Evolutionary conservation across 2,888 invertebrate species (phyloP).

Genomic region (Diplazon laetatorius): DNA sequence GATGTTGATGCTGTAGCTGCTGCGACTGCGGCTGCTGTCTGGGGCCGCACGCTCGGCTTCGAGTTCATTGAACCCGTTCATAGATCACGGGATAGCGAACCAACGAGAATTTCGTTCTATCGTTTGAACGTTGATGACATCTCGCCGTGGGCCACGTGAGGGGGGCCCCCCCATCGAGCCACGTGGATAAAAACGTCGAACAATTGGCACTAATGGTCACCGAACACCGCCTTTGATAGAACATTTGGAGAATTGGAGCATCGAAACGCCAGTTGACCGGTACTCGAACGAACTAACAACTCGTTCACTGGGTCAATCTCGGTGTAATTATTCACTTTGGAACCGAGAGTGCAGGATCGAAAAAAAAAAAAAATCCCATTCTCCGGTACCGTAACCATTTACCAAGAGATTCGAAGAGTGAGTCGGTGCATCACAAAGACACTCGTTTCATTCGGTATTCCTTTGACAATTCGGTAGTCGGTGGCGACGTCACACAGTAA

Average conservation of each 20-base stretch:
- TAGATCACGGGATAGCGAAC: conserved; percentile 26
- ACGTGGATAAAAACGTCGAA: conserved; percentile 8
- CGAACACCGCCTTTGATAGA: conserved; percentile 54
- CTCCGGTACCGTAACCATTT: conserved; percentile 1
- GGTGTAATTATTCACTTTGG: conserved; percentile 19
- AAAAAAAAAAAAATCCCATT: too few relatives aligned
- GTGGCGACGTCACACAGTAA: too few relatives aligned
- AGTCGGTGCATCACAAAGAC: background rate
- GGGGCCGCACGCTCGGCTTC: background rate
- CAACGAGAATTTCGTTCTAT: conserved; percentile 27
- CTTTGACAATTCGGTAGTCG: background rate
- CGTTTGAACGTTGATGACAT: conserved; percentile 25
- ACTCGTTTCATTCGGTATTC: conserved; percentile 1
- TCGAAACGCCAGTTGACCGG: conserved; percentile 3
- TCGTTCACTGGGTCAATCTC: conserved; percentile 23
- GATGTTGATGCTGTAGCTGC: background rate
- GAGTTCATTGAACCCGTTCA: conserved; percentile 49
- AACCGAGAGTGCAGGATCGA: background rate
- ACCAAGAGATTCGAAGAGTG: background rate
- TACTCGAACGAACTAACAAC: background rate
- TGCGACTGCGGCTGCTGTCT: too few relatives aligned
- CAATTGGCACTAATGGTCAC: conserved; percentile 52
- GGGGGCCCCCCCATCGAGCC: too few relatives aligned
- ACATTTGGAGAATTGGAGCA: conserved; percentile 38
- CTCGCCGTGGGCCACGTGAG: too few relatives aligned